phyloP scores from a whole-genome alignment of 2,888 invertebrate genomes.

The Colletes collaris region DNA sequence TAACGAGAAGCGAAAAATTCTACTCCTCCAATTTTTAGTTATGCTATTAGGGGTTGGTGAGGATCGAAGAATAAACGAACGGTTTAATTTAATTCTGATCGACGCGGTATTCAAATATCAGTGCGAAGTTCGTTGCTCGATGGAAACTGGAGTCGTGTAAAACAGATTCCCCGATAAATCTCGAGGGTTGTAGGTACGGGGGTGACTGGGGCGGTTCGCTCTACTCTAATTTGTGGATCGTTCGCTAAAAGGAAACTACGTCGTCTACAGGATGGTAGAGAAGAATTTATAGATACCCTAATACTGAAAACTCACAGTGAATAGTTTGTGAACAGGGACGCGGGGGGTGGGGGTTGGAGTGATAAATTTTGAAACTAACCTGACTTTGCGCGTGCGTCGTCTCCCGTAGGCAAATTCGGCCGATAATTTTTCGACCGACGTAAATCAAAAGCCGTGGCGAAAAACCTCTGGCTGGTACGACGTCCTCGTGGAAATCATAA shows the following conservation, averaged over 20 bases:
- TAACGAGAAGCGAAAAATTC: no score
- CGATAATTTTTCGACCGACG: conserved; percentile 64
- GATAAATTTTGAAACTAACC: conserved; percentile 73
- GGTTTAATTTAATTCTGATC: conserved; percentile 34
- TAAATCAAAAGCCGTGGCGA: conserved; percentile 61
- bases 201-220: conserved; percentile 33
- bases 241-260: conserved; percentile 67
- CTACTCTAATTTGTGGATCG: conserved; percentile 69
- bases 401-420: conserved; percentile 56
- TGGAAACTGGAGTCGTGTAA: conserved; percentile 55
- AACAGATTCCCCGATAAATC: conserved; percentile 65
- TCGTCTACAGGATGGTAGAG: conserved; percentile 64
- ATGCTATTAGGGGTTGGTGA: neutral
- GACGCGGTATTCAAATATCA: conserved; percentile 59
- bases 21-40: no score
- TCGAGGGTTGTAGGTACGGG: conserved; percentile 3
- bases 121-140: conserved; percentile 50
- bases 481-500: conserved; percentile 10
- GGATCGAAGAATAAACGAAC: neutral
- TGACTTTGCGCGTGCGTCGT: conserved; percentile 50
- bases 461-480: conserved; percentile 16
- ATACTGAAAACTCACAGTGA: conserved; percentile 69
- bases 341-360: conserved; percentile 11
- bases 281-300: conserved; percentile 71
- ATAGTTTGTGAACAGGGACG: conserved; percentile 57